Percentiles rank a stretch among this genome's conserved stretches.
phyloP scores from a whole-genome alignment of 92 coral and sea anemone species.

The Anthopleura xanthogrammica region DNA sequence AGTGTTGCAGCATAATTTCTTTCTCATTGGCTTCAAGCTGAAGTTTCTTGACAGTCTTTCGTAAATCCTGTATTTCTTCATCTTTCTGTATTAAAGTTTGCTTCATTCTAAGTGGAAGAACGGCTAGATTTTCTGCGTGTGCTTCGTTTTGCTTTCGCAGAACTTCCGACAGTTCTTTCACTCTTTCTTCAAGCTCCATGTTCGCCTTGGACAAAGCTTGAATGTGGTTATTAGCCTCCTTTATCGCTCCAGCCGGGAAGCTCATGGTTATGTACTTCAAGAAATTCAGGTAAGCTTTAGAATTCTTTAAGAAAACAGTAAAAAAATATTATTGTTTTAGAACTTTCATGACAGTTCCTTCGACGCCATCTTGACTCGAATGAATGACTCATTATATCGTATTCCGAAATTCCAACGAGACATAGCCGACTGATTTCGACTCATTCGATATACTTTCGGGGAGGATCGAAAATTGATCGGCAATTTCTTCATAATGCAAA shows the following conservation, averaged over 20 bases:
- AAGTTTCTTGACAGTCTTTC: conserved; percentile 55
- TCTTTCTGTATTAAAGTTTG: conserved; percentile 84
- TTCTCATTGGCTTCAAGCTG: conserved; percentile 64
- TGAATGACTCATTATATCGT: not conserved
- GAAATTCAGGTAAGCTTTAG: not conserved
- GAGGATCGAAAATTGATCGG: not conserved
- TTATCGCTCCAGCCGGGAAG: conserved; percentile 76
- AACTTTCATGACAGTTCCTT: not conserved
- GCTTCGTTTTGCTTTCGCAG: conserved; percentile 76
- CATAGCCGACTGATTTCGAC: not conserved
- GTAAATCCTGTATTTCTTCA: conserved; percentile 75
- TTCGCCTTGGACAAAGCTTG: conserved; percentile 69
- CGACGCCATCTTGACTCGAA: not conserved
- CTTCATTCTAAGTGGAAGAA: conserved; percentile 84
- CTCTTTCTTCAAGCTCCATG: conserved; percentile 78
- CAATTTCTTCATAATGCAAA: conserved; percentile 19
- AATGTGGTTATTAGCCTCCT: conserved; percentile 94
- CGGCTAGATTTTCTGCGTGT: conserved; percentile 75
- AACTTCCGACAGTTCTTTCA: conserved; percentile 69
- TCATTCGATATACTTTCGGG: not conserved
- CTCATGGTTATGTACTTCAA: conserved; percentile 41
- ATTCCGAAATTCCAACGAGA: not conserved
- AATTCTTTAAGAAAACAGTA: not conserved
- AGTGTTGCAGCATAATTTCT: conserved; percentile 66
- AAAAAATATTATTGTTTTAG: not conserved